Conservation (phyloP, 30 jellyfish, hydroid and myxozoan genomes). For the Hydractinia echinata region DNA sequence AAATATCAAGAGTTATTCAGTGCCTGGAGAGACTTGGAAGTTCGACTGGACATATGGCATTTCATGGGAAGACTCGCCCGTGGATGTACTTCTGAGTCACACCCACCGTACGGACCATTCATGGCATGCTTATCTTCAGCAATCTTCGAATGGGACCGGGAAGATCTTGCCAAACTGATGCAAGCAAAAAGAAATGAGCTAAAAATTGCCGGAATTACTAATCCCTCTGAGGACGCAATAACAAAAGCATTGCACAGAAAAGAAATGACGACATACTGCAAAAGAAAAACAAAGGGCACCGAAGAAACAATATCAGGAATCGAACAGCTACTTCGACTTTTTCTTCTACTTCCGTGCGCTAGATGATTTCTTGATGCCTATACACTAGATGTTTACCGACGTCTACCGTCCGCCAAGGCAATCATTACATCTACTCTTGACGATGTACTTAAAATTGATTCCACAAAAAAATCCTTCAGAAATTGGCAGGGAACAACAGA, state of each 20-base stretch:
- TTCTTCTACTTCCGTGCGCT: too few species aligned
- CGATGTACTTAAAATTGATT: too few species aligned
- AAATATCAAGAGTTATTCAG: not conserved
- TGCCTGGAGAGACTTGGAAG: constrained; percentile 2
- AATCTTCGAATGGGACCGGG: constrained; percentile 53
- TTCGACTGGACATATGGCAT: constrained; percentile 48
- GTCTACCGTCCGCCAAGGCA: too few species aligned
- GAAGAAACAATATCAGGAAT: not conserved
- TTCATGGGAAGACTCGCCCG: constrained; percentile 38
- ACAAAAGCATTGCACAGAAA: not conserved
- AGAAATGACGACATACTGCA: not conserved
- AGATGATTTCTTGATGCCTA: too few species aligned
- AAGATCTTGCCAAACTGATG: constrained; percentile 17
- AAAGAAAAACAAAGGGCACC: too few species aligned
- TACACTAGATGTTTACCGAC: too few species aligned
- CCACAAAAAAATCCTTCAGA: too few species aligned
- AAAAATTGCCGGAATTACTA: constrained; percentile 13
- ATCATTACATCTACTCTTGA: too few species aligned
- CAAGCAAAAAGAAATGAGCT: constrained; percentile 31
- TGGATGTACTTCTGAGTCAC: constrained; percentile 43
- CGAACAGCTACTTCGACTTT: too few species aligned
- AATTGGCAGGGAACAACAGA: too few species aligned
- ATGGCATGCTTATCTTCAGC: constrained; percentile 18
- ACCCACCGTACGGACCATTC: constrained; percentile 33
- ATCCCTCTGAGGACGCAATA: constrained; percentile 28